Conservation (phyloP, 2,888 invertebrate genomes). For the Pemphredon lugubris region DNA sequence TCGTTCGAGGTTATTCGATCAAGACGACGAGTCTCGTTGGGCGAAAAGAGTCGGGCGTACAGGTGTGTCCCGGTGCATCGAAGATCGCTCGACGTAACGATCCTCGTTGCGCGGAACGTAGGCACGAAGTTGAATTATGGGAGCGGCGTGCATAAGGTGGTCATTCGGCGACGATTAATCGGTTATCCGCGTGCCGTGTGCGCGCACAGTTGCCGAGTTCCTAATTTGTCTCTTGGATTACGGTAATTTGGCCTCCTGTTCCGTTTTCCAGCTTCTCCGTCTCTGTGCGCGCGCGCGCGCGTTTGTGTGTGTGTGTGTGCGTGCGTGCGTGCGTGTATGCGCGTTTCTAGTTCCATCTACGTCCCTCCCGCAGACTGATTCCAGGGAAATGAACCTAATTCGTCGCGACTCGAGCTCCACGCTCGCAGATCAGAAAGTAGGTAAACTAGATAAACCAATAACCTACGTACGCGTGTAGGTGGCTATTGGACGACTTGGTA, state of each 20-base stretch:
- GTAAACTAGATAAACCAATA: conserved; percentile 55
- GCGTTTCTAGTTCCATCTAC: background rate
- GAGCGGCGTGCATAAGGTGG: conserved; percentile 33
- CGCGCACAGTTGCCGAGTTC: conserved; percentile 29
- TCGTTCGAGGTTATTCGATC: too few relatives aligned
- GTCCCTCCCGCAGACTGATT: conserved; percentile 7
- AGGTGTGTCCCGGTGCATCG: too few relatives aligned
- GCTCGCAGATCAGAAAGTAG: conserved; percentile 40
- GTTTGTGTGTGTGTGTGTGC: too few relatives aligned
- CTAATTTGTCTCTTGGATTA: conserved; percentile 62
- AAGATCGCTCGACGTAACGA: too few relatives aligned
- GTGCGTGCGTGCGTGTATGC: too few relatives aligned
- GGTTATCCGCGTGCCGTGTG: conserved; percentile 35
- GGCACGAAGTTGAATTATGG: conserved; percentile 27
- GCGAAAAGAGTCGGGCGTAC: too few relatives aligned
- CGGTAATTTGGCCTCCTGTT: conserved; percentile 47
- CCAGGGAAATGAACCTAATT: conserved; percentile 48
- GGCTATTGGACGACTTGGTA: background rate
- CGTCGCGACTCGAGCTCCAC: conserved; percentile 31
- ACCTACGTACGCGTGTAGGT: background rate
- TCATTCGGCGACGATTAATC: conserved; percentile 56
- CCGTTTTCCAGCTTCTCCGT: conserved; percentile 1
- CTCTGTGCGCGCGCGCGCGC: too few relatives aligned
- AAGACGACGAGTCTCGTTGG: too few relatives aligned
- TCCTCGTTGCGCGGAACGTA: too few relatives aligned